A percentile compares a stretch with the other conserved stretches of the same genome.
Conservation (phyloP, 1,140 invertebrate species). For the Himalopsyche phryganea region DNA sequence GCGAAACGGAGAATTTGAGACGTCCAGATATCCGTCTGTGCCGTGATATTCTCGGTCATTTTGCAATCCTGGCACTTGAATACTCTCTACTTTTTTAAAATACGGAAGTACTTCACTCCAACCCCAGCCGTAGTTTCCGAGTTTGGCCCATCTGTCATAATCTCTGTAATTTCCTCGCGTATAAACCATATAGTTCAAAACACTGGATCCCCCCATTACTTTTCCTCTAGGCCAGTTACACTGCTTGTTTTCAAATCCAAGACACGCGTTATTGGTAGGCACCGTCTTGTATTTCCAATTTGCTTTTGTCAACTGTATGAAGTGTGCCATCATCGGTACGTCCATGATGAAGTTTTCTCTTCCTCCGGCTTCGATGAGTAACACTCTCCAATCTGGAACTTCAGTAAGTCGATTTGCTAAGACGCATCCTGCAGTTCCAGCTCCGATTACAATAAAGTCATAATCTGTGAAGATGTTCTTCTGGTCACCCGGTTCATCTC, state of each 20-base stretch:
- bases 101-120: constrained; percentile 79
- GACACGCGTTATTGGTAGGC: constrained; percentile 52
- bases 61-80: constrained; percentile 40
- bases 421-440: constrained; percentile 68
- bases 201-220: constrained; percentile 80
- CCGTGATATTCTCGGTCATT: constrained; percentile 43
- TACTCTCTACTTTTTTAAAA: constrained; percentile 72
- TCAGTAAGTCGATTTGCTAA: constrained; percentile 62
- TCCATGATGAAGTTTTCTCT: constrained; percentile 63
- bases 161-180: constrained; percentile 73
- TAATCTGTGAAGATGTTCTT: constrained; percentile 43
- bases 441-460: constrained; percentile 67
- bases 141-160: constrained; percentile 72
- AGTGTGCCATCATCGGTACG: constrained; percentile 61
- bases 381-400: constrained; percentile 48
- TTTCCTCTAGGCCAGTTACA: constrained; percentile 74
- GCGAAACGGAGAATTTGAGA: constrained; percentile 60
- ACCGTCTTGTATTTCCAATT: constrained; percentile 69
- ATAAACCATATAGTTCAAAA: constrained; percentile 90
- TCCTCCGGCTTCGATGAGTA: constrained; percentile 67
- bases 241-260: constrained; percentile 55
- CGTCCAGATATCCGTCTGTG: constrained; percentile 52
- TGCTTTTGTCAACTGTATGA: constrained; percentile 56
- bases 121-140: constrained; percentile 80
- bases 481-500: constrained; percentile 42